These are phyloP conservation scores for Epinephelus cyanopodus DNA, from an alignment of 2,113 vertebrate species.

Conservation along the genomic window DNA sequence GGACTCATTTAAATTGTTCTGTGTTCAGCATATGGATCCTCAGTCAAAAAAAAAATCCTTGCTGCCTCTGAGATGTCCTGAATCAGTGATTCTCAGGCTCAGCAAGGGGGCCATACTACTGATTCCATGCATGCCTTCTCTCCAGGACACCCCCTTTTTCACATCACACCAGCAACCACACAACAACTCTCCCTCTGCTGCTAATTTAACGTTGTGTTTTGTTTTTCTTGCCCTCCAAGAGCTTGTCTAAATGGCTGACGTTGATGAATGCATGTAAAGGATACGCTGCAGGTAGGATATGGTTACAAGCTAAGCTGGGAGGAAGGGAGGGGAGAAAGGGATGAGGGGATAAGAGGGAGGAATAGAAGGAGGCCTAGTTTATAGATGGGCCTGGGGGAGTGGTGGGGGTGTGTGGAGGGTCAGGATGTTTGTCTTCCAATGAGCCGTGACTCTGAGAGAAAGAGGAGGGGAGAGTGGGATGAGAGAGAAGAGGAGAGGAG, in stretches of 20 bases:
- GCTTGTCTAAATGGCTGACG: conserved; percentile 85
- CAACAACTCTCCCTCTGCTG: conserved; percentile 40
- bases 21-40: neutral
- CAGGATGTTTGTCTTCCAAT: conserved; percentile 90
- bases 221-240: conserved; percentile 74
- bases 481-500: conserved; percentile 70
- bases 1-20: neutral
- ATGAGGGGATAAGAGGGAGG: conserved; percentile 71
- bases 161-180: conserved; percentile 49
- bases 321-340: conserved; percentile 73
- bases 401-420: conserved; percentile 70
- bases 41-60: conserved; percentile 9
- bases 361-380: conserved; percentile 78
- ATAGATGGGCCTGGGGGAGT: conserved; percentile 76
- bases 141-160: conserved; percentile 67
- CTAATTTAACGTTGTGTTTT: conserved; percentile 79
- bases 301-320: conserved; percentile 85
- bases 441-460: conserved; percentile 86
- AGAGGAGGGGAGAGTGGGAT: conserved; percentile 80
- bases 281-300: conserved; percentile 88
- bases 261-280: conserved; percentile 90
- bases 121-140: conserved; percentile 78
- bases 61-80: conserved; percentile 43
- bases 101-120: conserved; percentile 65
- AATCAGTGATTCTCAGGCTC: conserved; percentile 65